These are phyloP conservation scores for Poecile atricapillus DNA, from an alignment of 2,113 vertebrate genomes.

Conservation along the genomic window DNA sequence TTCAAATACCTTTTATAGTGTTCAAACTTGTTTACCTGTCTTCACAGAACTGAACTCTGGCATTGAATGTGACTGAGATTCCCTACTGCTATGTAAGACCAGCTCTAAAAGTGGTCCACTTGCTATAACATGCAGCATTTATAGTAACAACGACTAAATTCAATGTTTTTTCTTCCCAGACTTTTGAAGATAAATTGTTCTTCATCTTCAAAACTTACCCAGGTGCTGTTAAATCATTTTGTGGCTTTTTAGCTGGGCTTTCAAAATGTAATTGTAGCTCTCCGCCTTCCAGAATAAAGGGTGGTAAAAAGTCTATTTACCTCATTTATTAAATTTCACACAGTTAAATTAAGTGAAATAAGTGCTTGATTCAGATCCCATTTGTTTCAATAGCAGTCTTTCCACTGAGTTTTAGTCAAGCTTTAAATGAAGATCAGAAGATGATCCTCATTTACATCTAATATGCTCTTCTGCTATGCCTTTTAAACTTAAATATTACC, in stretches of 20 bases:
- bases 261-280: constrained; percentile 34
- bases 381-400: neutral
- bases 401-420: neutral
- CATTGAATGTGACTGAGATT: neutral
- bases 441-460: constrained; percentile 30
- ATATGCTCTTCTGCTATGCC: constrained; percentile 11
- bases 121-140: constrained; percentile 40
- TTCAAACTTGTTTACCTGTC: constrained; percentile 9
- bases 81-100: neutral
- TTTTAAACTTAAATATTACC: constrained; percentile 3
- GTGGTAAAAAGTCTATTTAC: neutral
- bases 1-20: neutral
- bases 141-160: neutral
- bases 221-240: constrained; percentile 34
- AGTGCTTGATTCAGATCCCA: neutral
- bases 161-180: neutral
- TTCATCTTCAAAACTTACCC: constrained; percentile 40
- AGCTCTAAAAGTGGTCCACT: neutral
- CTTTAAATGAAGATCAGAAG: constrained; percentile 34
- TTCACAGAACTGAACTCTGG: neutral
- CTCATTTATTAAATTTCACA: neutral
- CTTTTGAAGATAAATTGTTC: constrained; percentile 49
- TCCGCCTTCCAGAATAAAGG: neutral
- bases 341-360: constrained; percentile 27
- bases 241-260: constrained; percentile 42